Percentiles rank a stretch among this genome's conserved stretches.
Evolutionary conservation across 2,888 invertebrate species (phyloP).

Genomic region (Cantharis rustica): DNA sequence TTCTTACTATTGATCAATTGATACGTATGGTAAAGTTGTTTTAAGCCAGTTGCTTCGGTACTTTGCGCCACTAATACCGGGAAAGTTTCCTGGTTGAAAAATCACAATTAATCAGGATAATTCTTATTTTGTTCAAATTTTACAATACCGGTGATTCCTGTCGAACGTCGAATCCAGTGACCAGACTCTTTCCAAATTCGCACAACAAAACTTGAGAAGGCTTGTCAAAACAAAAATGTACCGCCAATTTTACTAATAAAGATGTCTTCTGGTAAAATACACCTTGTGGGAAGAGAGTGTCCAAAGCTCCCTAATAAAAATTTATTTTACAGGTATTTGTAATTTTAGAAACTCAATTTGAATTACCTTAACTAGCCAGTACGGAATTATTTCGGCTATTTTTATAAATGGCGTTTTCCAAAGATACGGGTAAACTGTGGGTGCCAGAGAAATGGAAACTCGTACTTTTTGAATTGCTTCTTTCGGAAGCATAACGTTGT

Average conservation of each 20-base stretch:
- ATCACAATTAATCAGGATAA: background rate
- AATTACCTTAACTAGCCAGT: background rate
- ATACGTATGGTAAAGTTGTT: constrained; percentile 45
- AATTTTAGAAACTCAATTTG: background rate
- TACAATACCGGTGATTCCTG: constrained; percentile 32
- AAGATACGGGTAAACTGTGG: background rate
- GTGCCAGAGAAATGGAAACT: background rate
- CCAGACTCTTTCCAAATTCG: constrained; percentile 15
- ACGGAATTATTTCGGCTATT: background rate
- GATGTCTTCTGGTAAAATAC: background rate
- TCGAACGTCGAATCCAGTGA: constrained; percentile 22
- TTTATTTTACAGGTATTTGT: background rate
- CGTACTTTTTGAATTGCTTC: background rate
- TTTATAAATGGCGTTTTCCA: background rate
- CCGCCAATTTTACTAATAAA: background rate
- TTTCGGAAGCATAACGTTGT: background rate
- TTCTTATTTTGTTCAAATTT: background rate
- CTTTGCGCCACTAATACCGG: constrained; percentile 50
- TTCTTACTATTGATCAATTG: constrained; percentile 44
- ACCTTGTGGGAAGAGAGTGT: background rate
- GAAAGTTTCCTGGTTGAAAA: constrained; percentile 45
- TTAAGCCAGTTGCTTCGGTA: constrained; percentile 49
- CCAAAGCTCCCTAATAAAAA: background rate
- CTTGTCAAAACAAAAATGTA: constrained; percentile 16
- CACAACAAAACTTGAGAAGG: constrained; percentile 28